Conservation (phyloP, 2,888 invertebrate genomes). For the Rotaria macrura region DNA sequence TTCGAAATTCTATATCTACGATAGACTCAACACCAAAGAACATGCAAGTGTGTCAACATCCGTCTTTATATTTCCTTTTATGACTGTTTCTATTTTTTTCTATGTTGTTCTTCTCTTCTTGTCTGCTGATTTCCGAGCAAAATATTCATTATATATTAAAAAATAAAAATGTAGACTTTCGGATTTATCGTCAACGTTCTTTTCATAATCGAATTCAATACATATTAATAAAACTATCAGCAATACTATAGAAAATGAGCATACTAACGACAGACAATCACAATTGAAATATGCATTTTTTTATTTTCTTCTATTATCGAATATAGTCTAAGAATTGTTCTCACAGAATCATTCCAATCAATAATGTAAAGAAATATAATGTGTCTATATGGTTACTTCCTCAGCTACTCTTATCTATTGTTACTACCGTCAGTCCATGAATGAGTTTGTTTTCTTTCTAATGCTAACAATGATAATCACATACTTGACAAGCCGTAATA, state of each 20-base stretch:
- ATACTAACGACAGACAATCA: background rate
- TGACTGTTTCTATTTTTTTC: background rate
- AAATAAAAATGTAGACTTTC: background rate
- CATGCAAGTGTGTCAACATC: background rate
- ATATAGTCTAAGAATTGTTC: background rate
- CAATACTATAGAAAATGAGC: background rate
- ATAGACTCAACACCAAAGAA: background rate
- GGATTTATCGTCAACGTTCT: background rate
- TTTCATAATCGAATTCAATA: background rate
- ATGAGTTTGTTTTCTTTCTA: background rate
- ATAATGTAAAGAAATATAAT: background rate
- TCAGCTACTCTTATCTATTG: background rate
- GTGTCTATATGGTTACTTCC: background rate
- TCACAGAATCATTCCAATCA: background rate
- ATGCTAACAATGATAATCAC: background rate
- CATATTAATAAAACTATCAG: background rate
- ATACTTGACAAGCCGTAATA: background rate
- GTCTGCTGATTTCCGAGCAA: background rate
- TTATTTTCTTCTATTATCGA: background rate
- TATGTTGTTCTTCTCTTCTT: background rate
- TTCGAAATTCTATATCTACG: background rate
- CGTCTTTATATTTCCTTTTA: background rate
- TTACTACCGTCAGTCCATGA: background rate
- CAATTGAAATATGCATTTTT: background rate
- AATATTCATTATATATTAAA: background rate